These are phyloP conservation scores for Apamea sordens DNA, from an alignment of 2,888 invertebrate species.

Conservation along the genomic window DNA sequence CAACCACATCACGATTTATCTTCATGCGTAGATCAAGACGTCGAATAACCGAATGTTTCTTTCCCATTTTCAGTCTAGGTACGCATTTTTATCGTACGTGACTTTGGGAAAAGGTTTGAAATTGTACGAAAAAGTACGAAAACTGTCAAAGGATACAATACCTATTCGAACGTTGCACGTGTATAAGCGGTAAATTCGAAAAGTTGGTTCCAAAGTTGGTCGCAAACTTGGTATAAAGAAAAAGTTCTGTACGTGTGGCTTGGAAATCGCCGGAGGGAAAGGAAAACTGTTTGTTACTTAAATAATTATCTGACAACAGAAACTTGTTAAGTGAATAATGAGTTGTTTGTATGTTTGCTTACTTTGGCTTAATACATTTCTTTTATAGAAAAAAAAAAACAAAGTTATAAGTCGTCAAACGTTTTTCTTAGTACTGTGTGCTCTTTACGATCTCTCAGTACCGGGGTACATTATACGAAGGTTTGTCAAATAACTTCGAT, in stretches of 20 bases:
- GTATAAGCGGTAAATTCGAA: conserved; percentile 56
- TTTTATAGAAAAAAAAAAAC: not conserved
- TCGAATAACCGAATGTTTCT: conserved; percentile 47
- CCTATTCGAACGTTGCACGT: conserved; percentile 50
- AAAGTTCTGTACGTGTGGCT: conserved; percentile 58
- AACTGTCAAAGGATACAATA: conserved; percentile 49
- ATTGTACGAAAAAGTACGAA: conserved; percentile 36
- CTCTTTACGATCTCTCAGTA: not conserved
- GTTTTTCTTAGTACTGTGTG: not conserved
- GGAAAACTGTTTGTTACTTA: conserved; percentile 62
- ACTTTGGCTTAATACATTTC: not conserved
- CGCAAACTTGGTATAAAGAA: conserved; percentile 44
- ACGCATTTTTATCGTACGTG: conserved; percentile 64
- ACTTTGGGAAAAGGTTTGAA: conserved; percentile 45
- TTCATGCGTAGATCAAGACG: conserved; percentile 60
- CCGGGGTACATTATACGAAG: not conserved
- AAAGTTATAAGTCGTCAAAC: too few relatives aligned
- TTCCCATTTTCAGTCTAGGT: conserved; percentile 57
- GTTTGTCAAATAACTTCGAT: not conserved
- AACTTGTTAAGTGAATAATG: conserved; percentile 53
- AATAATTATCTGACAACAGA: conserved; percentile 60
- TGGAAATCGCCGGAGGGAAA: conserved; percentile 34
- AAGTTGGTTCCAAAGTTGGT: conserved; percentile 53
- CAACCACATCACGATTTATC: conserved; percentile 68
- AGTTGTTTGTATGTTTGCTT: conserved; percentile 26